Evolutionary conservation across 2,888 invertebrate genomes (phyloP), one percentile per base, ranked within the genome.

Genomic region (Tetragonisca angustula): DNA sequence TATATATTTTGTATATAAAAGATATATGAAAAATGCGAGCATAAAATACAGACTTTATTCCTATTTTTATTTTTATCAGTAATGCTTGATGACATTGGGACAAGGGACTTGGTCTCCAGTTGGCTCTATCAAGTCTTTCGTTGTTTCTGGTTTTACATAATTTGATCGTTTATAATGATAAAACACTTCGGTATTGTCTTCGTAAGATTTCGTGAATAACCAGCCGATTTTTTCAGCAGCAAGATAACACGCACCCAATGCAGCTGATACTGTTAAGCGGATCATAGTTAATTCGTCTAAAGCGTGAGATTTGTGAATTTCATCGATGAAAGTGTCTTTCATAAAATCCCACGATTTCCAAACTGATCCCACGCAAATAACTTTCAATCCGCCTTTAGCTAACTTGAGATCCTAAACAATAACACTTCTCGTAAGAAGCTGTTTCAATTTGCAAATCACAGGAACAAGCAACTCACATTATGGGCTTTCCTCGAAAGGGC

Each of bases 331-430:
- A 0, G 98, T 98, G 4, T 96, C 95, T 91, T 97, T 95, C 84
- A 99, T 93, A 49, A 97, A 95, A 6, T 96, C 95, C 98, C 99
- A 99, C 92, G 99, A 99, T 85, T 97, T 96, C 98, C 98, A 99
- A 1, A 99, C 98, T 0, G 98, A 98, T 0, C 99, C 99, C 0
- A 99, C 98, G 93, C 99, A 99, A 0, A 98, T 97, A 0, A 99
- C 96, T 71, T 96, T 96, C 64, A 98, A 92, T 0, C 97, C 97
- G 32, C 96, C 96, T 4, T 94, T 90, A 69, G 93, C 93, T 32
- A 95, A 90, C 64, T 95, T 94, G 70, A 97, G 93, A 81, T 95
- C 95, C 95, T 96, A 92, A 21, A 90, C 86, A 86, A 78, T 13
- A 59, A 43, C 70, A 49, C 59, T 52, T 52, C 21, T 24, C 19